Conservation (phyloP, 2,888 invertebrate species). For the Aporophyla lueneburgensis region DNA sequence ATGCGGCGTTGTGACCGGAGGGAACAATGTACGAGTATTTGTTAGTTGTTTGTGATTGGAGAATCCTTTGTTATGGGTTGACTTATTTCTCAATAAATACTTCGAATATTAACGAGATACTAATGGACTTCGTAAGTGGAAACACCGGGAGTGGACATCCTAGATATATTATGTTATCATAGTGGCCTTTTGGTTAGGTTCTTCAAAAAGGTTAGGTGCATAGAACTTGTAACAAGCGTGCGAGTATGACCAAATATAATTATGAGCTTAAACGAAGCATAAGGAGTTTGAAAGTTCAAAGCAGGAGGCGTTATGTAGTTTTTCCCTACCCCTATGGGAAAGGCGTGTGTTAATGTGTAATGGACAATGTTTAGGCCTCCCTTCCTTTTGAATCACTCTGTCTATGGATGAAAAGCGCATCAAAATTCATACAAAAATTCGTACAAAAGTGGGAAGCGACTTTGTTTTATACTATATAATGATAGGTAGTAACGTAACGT, state of each 20-base stretch:
- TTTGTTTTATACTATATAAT: no score
- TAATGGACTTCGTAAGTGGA: background rate
- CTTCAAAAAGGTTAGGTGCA: background rate
- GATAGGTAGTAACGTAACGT: background rate
- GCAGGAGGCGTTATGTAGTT: background rate
- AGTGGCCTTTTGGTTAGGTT: no score
- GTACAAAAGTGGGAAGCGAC: no score
- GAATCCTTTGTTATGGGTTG: slow-evolving; percentile 32
- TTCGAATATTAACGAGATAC: slow-evolving; percentile 9
- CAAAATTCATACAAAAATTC: no score
- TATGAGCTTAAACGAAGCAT: background rate
- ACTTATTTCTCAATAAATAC: slow-evolving; percentile 18
- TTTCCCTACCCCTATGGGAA: background rate
- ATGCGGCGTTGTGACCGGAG: slow-evolving; percentile 44
- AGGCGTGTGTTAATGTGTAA: background rate
- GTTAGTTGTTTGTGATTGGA: slow-evolving; percentile 17
- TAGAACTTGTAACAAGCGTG: background rate
- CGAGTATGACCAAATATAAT: background rate
- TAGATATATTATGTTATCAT: background rate
- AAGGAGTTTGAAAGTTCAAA: no score
- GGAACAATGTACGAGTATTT: slow-evolving; percentile 36
- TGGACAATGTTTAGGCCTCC: background rate
- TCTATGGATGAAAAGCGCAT: no score
- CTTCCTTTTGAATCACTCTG: no score
- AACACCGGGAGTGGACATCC: background rate